Conservation (phyloP, 1,140 invertebrate species). For the Thrips palmi region DNA sequence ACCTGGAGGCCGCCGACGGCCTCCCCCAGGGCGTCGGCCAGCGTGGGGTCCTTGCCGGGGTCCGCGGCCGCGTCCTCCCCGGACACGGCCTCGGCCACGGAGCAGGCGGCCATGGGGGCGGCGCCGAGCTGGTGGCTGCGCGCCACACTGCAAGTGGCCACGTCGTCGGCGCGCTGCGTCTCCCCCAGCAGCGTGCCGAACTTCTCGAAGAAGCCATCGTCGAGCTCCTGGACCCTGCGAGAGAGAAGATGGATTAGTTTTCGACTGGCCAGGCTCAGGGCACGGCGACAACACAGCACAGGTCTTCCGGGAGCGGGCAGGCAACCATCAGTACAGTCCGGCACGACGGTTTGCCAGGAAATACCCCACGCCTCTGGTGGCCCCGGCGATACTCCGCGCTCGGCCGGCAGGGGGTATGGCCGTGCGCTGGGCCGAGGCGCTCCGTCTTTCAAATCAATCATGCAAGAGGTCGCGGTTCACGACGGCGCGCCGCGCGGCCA, state of each 20-base stretch:
- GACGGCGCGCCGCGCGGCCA: too few relatives aligned
- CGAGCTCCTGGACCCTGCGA: conserved; percentile 52
- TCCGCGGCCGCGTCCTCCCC: conserved; percentile 13
- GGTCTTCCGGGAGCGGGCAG: conserved; percentile 12
- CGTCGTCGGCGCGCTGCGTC: conserved; percentile 18
- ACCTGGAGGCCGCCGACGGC: too few relatives aligned
- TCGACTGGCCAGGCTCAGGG: too few relatives aligned
- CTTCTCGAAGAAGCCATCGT: conserved; percentile 62
- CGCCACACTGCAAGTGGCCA: too few relatives aligned
- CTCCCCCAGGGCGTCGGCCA: background rate
- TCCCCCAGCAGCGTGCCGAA: conserved; percentile 54
- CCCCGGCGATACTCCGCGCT: too few relatives aligned
- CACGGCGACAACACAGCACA: background rate
- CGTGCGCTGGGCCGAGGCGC: too few relatives aligned
- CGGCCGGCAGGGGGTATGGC: too few relatives aligned
- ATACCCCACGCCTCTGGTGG: conserved; percentile 14
- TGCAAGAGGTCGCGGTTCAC: too few relatives aligned
- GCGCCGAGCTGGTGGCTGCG: too few relatives aligned
- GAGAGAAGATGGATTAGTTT: conserved; percentile 16
- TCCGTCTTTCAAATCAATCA: too few relatives aligned
- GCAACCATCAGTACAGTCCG: conserved; percentile 21
- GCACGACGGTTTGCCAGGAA: conserved; percentile 22
- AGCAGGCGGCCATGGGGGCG: conserved; percentile 20
- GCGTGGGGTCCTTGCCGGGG: conserved; percentile 9
- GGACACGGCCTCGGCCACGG: conserved; percentile 18